phyloP scores from a whole-genome alignment of 1,140 invertebrate genomes.

The Neomicropteryx cornuta region DNA sequence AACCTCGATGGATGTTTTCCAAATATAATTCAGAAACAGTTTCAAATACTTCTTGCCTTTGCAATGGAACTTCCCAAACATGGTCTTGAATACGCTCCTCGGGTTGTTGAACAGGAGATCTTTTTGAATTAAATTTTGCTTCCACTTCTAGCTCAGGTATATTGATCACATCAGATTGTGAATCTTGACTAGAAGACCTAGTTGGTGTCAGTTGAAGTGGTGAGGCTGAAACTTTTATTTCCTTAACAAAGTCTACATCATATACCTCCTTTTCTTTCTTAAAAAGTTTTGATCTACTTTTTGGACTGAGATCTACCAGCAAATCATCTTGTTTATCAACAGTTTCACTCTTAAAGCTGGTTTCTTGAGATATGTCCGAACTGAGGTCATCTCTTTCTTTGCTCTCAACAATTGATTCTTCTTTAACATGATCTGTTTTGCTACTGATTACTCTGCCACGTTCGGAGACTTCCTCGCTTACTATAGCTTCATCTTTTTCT shows the following conservation, averaged over 20 bases:
- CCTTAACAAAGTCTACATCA: constrained; percentile 40
- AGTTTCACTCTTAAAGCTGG: constrained; percentile 38
- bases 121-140: constrained; percentile 20
- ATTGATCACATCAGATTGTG: constrained; percentile 42
- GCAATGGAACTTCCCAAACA: constrained; percentile 51
- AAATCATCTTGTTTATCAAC: constrained; percentile 29
- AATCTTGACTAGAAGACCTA: constrained; percentile 42
- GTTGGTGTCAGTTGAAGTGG: constrained; percentile 37
- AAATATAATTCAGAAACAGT: too few species aligned
- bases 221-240: constrained; percentile 38
- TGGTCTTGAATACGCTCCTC: constrained; percentile 47
- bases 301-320: constrained; percentile 32
- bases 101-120: constrained; percentile 40
- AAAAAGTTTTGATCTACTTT: constrained; percentile 33
- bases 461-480: constrained; percentile 33
- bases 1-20: too few species aligned
- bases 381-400: constrained; percentile 40
- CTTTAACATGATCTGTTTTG: constrained; percentile 34
- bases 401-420: constrained; percentile 39
- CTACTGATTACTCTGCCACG: constrained; percentile 36
- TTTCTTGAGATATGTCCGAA: constrained; percentile 36
- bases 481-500: constrained; percentile 36
- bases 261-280: constrained; percentile 38
- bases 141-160: constrained; percentile 37
- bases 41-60: constrained; percentile 36